phyloP scores from a whole-genome alignment of 2,888 invertebrate species.

The Bruchidius siliquastri region DNA sequence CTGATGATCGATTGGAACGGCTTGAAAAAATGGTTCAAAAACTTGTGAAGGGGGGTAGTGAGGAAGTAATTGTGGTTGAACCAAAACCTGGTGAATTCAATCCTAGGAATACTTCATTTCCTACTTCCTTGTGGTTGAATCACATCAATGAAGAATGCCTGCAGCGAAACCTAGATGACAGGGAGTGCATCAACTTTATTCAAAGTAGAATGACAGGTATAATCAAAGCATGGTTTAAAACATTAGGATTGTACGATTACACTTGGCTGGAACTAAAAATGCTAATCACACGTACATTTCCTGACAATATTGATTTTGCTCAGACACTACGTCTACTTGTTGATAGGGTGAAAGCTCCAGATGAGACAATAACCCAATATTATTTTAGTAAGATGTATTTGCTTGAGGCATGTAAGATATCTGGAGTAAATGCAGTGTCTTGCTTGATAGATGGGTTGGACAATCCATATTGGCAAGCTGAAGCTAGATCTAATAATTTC shows the following conservation, averaged over 20 bases:
- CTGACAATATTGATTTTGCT: constrained; percentile 33
- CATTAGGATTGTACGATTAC: constrained; percentile 26
- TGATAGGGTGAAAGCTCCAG: constrained; percentile 24
- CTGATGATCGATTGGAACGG: constrained; percentile 25
- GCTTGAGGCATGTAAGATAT: constrained; percentile 33
- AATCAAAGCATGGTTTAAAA: constrained; percentile 35
- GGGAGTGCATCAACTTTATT: constrained; percentile 26
- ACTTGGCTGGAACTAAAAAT: constrained; percentile 35
- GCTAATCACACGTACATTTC: constrained; percentile 31
- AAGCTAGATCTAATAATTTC: constrained; percentile 27
- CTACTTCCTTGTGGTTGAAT: constrained; percentile 35
- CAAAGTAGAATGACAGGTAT: constrained; percentile 32
- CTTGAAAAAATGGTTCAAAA: constrained; percentile 32
- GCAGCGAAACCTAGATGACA: constrained; percentile 28
- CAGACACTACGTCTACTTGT: constrained; percentile 28
- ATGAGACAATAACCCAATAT: constrained; percentile 32
- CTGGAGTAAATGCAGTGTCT: constrained; percentile 33
- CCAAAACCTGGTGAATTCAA: constrained; percentile 18
- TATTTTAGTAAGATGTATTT: constrained; percentile 35
- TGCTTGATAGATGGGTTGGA: constrained; percentile 33
- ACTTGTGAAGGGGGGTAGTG: constrained; percentile 17
- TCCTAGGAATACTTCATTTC: constrained; percentile 25
- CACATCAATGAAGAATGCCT: constrained; percentile 29
- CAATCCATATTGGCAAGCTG: constrained; percentile 24
- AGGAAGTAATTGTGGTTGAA: neutral